These are phyloP conservation scores for Celastrina argiolus DNA, from an alignment of 2,888 invertebrate genomes.

Conservation along the genomic window DNA sequence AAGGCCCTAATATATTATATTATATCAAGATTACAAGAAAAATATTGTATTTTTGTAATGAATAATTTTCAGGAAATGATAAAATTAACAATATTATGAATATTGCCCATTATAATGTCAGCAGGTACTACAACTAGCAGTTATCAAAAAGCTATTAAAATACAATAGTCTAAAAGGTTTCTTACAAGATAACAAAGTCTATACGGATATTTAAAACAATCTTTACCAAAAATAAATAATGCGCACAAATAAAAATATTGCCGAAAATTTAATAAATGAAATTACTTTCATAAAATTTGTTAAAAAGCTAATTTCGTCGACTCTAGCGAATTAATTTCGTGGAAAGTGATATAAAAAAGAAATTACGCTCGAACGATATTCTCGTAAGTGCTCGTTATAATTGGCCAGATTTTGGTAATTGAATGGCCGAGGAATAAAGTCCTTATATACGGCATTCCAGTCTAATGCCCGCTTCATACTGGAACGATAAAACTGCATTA, in stretches of 20 bases:
- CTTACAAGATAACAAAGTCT: too few relatives aligned
- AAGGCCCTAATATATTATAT: too few relatives aligned
- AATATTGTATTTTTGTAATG: too few relatives aligned
- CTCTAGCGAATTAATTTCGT: background rate
- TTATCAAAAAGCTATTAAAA: too few relatives aligned
- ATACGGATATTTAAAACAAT: background rate
- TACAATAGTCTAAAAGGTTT: too few relatives aligned
- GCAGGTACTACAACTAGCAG: too few relatives aligned
- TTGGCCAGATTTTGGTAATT: background rate
- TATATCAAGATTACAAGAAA: too few relatives aligned
- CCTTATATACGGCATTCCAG: too few relatives aligned
- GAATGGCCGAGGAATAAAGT: background rate
- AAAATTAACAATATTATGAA: too few relatives aligned
- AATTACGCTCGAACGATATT: background rate
- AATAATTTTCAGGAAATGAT: too few relatives aligned
- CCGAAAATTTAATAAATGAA: slow-evolving; percentile 4
- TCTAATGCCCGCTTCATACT: background rate
- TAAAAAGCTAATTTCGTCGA: background rate
- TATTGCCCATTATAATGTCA: too few relatives aligned
- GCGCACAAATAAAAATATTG: background rate
- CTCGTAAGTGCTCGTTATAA: background rate
- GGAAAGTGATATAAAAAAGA: background rate
- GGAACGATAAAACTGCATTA: too few relatives aligned
- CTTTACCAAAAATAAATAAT: background rate
- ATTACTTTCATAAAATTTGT: background rate